These are phyloP conservation scores for Lasioglossum villosulum DNA, from an alignment of 2,888 invertebrate genomes.

Conservation along the genomic window DNA sequence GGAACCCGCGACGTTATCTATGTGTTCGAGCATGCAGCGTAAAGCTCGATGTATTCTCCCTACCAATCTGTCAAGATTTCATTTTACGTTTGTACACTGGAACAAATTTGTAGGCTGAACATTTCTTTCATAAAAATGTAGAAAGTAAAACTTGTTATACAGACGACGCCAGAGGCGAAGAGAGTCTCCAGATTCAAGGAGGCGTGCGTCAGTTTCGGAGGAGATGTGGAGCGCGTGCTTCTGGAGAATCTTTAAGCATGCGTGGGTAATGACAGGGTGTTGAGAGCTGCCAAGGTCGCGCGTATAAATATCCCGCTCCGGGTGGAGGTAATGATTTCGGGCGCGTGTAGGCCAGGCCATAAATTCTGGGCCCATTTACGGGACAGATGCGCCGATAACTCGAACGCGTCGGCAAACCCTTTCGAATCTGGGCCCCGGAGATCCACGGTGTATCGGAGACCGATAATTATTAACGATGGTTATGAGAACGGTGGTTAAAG, in stretches of 20 bases:
- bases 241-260: constrained; percentile 57
- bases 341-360: constrained; percentile 78
- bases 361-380: constrained; percentile 81
- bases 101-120: neutral
- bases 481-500: constrained; percentile 59
- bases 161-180: neutral
- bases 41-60: too few relatives aligned
- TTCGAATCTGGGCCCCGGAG: constrained; percentile 54
- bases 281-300: constrained; percentile 68
- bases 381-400: constrained; percentile 82
- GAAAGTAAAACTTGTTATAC: neutral
- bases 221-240: constrained; percentile 28
- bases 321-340: constrained; percentile 77
- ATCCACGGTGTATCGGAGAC: constrained; percentile 52
- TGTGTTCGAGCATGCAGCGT: too few relatives aligned
- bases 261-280: constrained; percentile 71
- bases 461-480: constrained; percentile 68
- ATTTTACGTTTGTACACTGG: too few relatives aligned
- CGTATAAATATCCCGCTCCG: constrained; percentile 69
- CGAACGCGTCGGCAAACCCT: constrained; percentile 62
- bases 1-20: too few relatives aligned
- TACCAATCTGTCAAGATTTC: too few relatives aligned
- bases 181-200: constrained; percentile 12
- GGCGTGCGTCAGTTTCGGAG: constrained; percentile 1
- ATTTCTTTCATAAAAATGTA: too few relatives aligned